These are phyloP conservation scores for Austrolebias charrua DNA, from an alignment of 2,797 vertebrate species.

Conservation along the genomic window DNA sequence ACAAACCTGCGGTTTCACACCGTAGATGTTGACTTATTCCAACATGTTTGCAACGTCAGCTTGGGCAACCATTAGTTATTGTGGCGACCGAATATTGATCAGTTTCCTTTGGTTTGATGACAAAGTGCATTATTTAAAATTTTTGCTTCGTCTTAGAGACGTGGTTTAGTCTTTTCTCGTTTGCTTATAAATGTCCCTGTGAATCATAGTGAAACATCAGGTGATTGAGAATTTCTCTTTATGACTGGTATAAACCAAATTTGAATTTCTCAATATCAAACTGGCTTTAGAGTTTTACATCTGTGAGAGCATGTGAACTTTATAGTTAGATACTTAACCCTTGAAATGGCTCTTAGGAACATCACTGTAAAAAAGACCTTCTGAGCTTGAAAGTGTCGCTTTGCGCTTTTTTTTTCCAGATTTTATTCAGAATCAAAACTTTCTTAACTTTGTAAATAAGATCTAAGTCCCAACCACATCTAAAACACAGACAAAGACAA, in stretches of 20 bases:
- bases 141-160: background rate
- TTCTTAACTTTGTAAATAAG: no score
- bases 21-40: conserved; percentile 28
- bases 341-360: background rate
- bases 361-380: background rate
- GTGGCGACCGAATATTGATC: background rate
- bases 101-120: conserved; percentile 12
- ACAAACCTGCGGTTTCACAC: conserved; percentile 63
- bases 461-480: no score
- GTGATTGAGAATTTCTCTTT: conserved; percentile 46
- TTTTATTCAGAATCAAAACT: no score
- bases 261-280: conserved; percentile 54
- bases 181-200: conserved; percentile 21
- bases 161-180: background rate
- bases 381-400: background rate
- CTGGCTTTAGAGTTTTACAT: conserved; percentile 1
- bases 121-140: background rate
- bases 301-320: background rate
- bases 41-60: conserved; percentile 10
- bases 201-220: conserved; percentile 60
- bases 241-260: conserved; percentile 53
- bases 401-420: background rate
- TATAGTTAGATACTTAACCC: background rate
- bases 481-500: no score
- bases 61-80: background rate